Conservation (phyloP, 2,888 invertebrate genomes). For the Matsumyia berberina region DNA sequence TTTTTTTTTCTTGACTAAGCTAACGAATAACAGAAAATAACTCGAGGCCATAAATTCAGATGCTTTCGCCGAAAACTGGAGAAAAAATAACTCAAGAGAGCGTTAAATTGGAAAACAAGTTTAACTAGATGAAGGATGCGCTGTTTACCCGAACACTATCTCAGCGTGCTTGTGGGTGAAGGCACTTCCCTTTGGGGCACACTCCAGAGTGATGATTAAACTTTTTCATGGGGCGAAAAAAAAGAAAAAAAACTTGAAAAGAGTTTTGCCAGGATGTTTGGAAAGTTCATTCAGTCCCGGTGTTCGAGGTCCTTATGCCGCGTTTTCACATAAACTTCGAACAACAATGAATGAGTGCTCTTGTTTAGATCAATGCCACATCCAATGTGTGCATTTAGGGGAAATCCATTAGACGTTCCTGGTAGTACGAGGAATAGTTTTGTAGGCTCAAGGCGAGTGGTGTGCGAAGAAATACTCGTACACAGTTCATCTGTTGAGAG, state of each 20-base stretch:
- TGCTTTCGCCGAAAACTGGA: not conserved
- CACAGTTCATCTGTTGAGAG: not conserved
- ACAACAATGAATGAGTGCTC: not conserved
- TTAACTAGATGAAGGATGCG: slow-evolving; percentile 18
- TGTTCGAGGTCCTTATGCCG: not conserved
- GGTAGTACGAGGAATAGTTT: not conserved
- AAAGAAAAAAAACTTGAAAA: too few relatives aligned
- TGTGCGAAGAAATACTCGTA: not conserved
- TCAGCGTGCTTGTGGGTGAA: not conserved
- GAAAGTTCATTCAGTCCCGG: not conserved
- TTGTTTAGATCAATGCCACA: not conserved
- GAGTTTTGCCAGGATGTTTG: not conserved
- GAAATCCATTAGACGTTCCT: not conserved
- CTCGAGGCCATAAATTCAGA: slow-evolving; percentile 12
- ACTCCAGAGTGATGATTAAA: not conserved
- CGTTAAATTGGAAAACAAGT: slow-evolving; percentile 28
- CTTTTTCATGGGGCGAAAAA: not conserved
- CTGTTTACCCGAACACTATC: not conserved
- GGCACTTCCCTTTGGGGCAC: not conserved
- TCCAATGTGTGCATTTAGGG: not conserved
- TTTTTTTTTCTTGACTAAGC: not conserved
- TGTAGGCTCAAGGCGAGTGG: not conserved
- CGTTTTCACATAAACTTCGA: not conserved
- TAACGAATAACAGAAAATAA: not conserved
- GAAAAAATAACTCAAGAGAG: slow-evolving; percentile 18